A percentile compares a stretch with the other conserved stretches of the same genome.
These are phyloP conservation scores for Oligia strigilis DNA, from an alignment of 2,888 invertebrate genomes.

Conservation along the genomic window DNA sequence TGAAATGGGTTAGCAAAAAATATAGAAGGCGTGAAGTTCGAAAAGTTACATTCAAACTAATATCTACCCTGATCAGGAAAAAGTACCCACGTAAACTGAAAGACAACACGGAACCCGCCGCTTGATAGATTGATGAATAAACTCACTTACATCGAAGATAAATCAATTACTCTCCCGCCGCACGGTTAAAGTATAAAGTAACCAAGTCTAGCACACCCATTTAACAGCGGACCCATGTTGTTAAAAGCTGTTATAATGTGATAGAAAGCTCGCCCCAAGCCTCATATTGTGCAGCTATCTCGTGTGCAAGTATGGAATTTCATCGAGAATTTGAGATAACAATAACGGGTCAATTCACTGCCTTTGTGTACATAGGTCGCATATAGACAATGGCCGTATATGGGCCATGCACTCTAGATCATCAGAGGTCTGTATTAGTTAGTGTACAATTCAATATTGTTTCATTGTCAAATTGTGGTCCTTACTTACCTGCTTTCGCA, in stretches of 20 bases:
- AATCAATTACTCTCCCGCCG: not conserved
- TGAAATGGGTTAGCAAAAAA: not conserved
- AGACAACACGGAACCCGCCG: not conserved
- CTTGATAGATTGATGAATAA: not conserved
- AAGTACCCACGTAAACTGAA: not conserved
- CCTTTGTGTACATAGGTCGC: not conserved
- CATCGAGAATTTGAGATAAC: not conserved
- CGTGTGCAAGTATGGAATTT: not conserved
- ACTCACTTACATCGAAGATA: not conserved
- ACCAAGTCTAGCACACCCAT: too few relatives aligned
- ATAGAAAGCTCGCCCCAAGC: too few relatives aligned
- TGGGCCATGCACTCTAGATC: not conserved
- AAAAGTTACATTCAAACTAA: not conserved
- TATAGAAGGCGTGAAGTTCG: too few relatives aligned
- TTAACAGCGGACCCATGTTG: not conserved
- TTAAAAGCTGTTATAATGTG: not conserved
- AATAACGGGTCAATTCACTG: not conserved
- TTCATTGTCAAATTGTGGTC: too few relatives aligned
- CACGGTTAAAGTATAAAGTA: not conserved
- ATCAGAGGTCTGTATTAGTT: conserved; percentile 7
- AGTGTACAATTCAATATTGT: not conserved
- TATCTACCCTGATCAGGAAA: not conserved
- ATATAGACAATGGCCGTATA: not conserved
- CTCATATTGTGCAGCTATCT: not conserved
- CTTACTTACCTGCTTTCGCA: too few relatives aligned